Percentiles rank a stretch among this genome's conserved stretches.
Conservation (phyloP, 2,888 invertebrate genomes). For the Rhopalosiphum nymphaeae region DNA sequence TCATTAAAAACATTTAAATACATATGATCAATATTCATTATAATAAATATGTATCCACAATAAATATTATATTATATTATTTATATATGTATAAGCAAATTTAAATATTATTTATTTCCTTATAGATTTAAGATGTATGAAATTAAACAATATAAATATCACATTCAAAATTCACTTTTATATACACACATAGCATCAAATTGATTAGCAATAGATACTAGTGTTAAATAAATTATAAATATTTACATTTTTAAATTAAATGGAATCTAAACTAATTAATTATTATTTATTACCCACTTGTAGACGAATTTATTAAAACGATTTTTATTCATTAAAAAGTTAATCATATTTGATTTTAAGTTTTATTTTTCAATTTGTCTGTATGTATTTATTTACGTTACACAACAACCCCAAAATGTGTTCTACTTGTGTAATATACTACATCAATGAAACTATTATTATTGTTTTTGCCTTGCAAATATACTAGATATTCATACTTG, state of each 20-base stretch:
- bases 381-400: background rate
- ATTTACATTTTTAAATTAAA: background rate
- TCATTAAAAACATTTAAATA: background rate
- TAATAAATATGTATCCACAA: background rate
- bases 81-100: background rate
- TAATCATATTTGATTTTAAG: background rate
- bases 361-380: background rate
- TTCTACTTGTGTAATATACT: conserved; percentile 7
- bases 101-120: background rate
- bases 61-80: background rate
- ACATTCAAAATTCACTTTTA: background rate
- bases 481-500: background rate
- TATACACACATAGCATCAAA: background rate
- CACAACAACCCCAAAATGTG: conserved; percentile 14
- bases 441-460: background rate
- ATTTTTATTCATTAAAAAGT: background rate
- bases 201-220: background rate
- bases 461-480: background rate
- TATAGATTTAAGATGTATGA: background rate
- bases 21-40: background rate
- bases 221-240: background rate
- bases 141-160: background rate
- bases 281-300: background rate
- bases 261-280: background rate
- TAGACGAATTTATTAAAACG: background rate